Evolutionary conservation across 2,113 vertebrate genomes (phyloP), one percentile per base, ranked within the genome.

Genomic region (Turdus rufiventris): DNA sequence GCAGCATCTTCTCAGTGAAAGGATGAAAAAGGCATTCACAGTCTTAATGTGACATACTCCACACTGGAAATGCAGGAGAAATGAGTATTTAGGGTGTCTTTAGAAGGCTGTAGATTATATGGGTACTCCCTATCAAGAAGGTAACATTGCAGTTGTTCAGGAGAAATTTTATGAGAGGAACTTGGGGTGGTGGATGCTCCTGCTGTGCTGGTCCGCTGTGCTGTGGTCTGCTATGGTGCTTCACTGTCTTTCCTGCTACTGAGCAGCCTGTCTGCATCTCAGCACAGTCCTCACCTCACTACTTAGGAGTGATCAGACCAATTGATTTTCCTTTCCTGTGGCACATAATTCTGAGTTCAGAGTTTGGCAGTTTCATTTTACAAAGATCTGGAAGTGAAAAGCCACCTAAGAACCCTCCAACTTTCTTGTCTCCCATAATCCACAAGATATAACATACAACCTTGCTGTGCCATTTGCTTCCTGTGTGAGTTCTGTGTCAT

Each of bases 221-320:
- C 77, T 50, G 10, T 36, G 47, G 12, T 57, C 14, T 56, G 38
- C 62, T 53, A 0, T 0, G 4, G 18, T 2, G 4, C 17, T 65
- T 71, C 26, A 2, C 18, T 60, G 36, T 18, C 50, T 57, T 56
- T 80, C n/a, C n/a, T 45, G 54, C 16, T 60, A 43, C 60, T 42
- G 47, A 36, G 56, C 1, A 11, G 5, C 26, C 28, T 80, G 63
- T 68, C 2, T 0, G 38, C 42, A 43, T 1, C 0, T 29, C 42
- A 45, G 85, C 74, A 1, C 45, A 53, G 25, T 34, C 56, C 56
- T 89, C 23, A 36, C 20, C 47, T 66, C 56, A 5, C 63, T 62
- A 47, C 36, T 60, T 62, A 19, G n/a, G 16, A 63, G 10, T 38
- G 10, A 24, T 62, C 62, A 43, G 20, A 43, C 8, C 0, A 0